Evolutionary conservation across 2,797 vertebrate genomes (phyloP), one percentile per base, ranked within the genome.

Genomic region (Dermochelys coriacea): DNA sequence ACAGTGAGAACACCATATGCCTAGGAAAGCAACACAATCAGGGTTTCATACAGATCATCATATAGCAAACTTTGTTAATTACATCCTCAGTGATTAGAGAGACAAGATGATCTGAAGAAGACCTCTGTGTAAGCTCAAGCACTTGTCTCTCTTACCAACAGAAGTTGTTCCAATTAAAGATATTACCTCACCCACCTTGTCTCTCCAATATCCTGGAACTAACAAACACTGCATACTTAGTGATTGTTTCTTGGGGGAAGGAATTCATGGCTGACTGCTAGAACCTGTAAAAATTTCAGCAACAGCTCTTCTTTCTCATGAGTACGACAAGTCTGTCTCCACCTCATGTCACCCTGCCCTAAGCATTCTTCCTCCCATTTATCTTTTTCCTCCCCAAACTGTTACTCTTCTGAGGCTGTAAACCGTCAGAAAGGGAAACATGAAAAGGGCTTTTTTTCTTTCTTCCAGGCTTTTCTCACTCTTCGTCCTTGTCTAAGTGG

Each of bases 1-100:
- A 82, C 77, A 86, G 84, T 81, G 75, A 89, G 93, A 93, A 82
- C 93, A 96, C 94, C 94, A 64, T 90, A 88, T 3, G 47, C 68
- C 85, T 91, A 49, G 77, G 89, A 80, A 88, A 75, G 41, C 86
- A 87, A 79, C 84, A 82, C 80, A 91, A 74, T 83, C 88, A 7
- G 0, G 0, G 2, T 80, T 94, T 94, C 68, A 82, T 92, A 52
- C 77, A 82, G 92, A 74, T 64, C 79, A 93, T n/a, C 85, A 18
- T 54, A 11, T 49, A 23, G 88, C 82, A 84, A 90, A 91, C 90
- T 94, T 96, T 93, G 80, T 55, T 78, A 87, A 80, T 87, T 79
- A 90, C 74, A 88, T 93, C 89, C 84, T 85, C 47, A 74, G 80
- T 71, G 90, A 78, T 25, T 0, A 8, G 19, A 50, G 49, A 54